Evolutionary conservation across 2,888 invertebrate species (phyloP).

Genomic region (Lypha dubia): DNA sequence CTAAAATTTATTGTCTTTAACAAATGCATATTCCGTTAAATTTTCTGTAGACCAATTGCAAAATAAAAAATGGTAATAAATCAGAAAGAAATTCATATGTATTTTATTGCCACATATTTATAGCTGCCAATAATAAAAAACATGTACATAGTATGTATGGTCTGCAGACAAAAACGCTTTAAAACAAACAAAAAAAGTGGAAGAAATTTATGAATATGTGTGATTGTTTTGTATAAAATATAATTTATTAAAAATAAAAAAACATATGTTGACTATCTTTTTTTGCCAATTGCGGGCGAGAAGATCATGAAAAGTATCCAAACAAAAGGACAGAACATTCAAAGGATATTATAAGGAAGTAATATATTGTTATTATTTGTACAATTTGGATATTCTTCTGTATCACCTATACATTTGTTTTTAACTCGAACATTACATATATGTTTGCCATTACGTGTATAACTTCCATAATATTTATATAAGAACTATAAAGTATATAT

Average conservation of each 20-base stretch:
- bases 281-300: background rate
- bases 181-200: too few species aligned
- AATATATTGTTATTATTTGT: too few species aligned
- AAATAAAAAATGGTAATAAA: slow-evolving; percentile 49
- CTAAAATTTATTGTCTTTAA: slow-evolving; percentile 64
- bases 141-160: slow-evolving; percentile 50
- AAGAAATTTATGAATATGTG: slow-evolving; percentile 36
- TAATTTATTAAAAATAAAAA: slow-evolving; percentile 28
- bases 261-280: slow-evolving; percentile 30
- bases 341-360: too few species aligned
- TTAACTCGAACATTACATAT: too few species aligned
- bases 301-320: too few species aligned
- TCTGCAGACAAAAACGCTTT: slow-evolving; percentile 52
- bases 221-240: slow-evolving; percentile 13
- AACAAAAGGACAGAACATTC: too few species aligned
- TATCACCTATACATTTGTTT: too few species aligned
- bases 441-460: too few species aligned
- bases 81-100: slow-evolving; percentile 63
- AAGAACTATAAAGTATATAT: too few species aligned
- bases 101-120: slow-evolving; percentile 66
- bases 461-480: too few species aligned
- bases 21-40: slow-evolving; percentile 64
- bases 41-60: slow-evolving; percentile 49
- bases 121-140: slow-evolving; percentile 61
- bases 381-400: too few species aligned